Percentiles rank a stretch among this genome's conserved stretches.
phyloP scores from a whole-genome alignment of 2,888 invertebrate genomes.

The Drosophila dives region DNA sequence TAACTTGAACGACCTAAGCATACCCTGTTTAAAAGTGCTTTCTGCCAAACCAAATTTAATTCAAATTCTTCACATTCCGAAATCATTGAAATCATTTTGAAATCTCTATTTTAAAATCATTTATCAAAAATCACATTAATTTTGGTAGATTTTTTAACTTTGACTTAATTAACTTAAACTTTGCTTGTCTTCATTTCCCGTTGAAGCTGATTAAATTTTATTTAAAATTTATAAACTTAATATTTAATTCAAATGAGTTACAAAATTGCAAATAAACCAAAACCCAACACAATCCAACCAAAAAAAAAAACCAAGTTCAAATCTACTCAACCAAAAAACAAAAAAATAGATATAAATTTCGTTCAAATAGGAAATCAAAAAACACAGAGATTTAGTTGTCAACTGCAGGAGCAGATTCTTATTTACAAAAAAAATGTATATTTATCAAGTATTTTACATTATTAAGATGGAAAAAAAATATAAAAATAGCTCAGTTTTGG shows the following conservation, averaged over 20 bases:
- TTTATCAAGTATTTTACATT: background rate
- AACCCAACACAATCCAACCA: background rate
- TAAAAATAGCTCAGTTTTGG: background rate
- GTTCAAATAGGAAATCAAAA: background rate
- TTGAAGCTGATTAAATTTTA: background rate
- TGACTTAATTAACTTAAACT: background rate
- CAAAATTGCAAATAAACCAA: background rate
- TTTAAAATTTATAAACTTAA: background rate
- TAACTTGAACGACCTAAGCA: background rate
- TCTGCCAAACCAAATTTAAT: background rate
- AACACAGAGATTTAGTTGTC: background rate
- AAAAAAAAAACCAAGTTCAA: background rate
- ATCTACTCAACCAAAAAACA: background rate
- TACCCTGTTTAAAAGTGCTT: slow-evolving; percentile 17
- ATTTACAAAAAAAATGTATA: background rate
- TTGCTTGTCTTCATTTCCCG: background rate
- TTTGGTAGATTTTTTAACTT: background rate
- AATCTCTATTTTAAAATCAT: background rate
- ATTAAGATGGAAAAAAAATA: background rate
- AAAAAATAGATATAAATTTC: background rate
- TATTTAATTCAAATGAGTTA: background rate
- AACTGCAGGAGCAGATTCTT: background rate
- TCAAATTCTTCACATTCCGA: background rate
- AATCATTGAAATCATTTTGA: background rate
- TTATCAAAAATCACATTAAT: background rate